A percentile compares a stretch with the other conserved stretches of the same genome.
Evolutionary conservation across 2,797 vertebrate genomes (phyloP).

Genomic region (Sciurus carolinensis): DNA sequence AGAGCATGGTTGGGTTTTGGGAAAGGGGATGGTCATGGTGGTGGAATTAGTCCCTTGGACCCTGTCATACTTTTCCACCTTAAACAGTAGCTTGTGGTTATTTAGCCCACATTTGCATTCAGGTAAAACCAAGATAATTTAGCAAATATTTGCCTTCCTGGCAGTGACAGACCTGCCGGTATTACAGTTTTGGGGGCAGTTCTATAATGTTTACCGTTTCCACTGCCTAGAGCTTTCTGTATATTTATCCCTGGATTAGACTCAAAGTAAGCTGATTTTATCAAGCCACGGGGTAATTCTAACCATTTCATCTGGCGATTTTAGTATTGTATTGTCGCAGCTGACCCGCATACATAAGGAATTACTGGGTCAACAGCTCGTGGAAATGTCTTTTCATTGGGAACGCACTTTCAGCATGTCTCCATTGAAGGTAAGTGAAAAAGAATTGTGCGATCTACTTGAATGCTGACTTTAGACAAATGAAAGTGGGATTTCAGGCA

Average conservation of each 20-base stretch:
- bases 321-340: slow-evolving; percentile 71
- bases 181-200: slow-evolving; percentile 60
- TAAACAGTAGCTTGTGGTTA: slow-evolving; percentile 24
- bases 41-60: background rate
- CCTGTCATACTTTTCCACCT: background rate
- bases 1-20: background rate
- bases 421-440: slow-evolving; percentile 76
- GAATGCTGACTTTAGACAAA: slow-evolving; percentile 48
- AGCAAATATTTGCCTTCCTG: slow-evolving; percentile 73
- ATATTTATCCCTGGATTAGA: slow-evolving; percentile 80
- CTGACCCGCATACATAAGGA: slow-evolving; percentile 76
- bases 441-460: background rate
- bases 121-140: slow-evolving; percentile 62
- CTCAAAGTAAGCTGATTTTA: slow-evolving; percentile 85
- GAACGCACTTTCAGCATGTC: slow-evolving; percentile 69
- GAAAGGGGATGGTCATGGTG: no score
- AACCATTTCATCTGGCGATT: slow-evolving; percentile 78
- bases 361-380: slow-evolving; percentile 68
- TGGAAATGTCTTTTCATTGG: slow-evolving; percentile 65
- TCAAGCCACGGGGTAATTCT: slow-evolving; percentile 83
- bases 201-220: slow-evolving; percentile 72
- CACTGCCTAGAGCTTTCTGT: slow-evolving; percentile 67
- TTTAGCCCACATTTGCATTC: slow-evolving; percentile 55
- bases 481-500: slow-evolving; percentile 55
- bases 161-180: background rate